Evolutionary conservation across 2,888 invertebrate species (phyloP), one percentile per base, ranked within the genome.

Genomic region (Cerceris rybyensis): DNA sequence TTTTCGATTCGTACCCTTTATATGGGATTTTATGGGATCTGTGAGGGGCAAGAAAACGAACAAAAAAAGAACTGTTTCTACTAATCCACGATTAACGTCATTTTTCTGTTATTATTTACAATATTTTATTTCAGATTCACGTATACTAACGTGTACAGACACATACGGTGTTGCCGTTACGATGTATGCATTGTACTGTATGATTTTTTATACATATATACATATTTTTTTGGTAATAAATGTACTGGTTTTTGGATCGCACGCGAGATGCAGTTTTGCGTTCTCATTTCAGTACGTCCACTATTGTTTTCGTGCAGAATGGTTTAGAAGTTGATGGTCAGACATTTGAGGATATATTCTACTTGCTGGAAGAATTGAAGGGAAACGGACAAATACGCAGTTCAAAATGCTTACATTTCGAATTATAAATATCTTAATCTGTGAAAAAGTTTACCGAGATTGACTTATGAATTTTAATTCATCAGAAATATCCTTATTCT

Each of bases 241-340:
- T 75, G 58, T 81, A 77, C 60, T 76, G 65, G 71, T 81, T 86
- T 67, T 80, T 85, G 81, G 80, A 85, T 81, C 64, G 75, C 81
- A 86, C 78, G 81, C 68, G 75, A 75, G 57, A 80, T 70, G 67
- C 65, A 65, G 75, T 82, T 81, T 74, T 84, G 80, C 80, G 78
- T 78, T 66, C 80, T 82, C 75, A 70, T 69, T 81, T 77, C 76
- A 64, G 28, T 67, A 75, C 39, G 52, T 59, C 59, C 71, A 60
- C 46, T 58, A 68, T 50, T 57, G 52, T 46, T 68, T 58, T 67
- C 46, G 46, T 11, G 46, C 46, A 11, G 46, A 46, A 46, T 11
- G 46, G 2, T 46, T 46, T 46, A 28, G 28, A 28, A 28, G 28
- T 28, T 28, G 28, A 28, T 28, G 28, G 28, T 28, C 28, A 28